Evolutionary conservation across 2,797 vertebrate genomes (phyloP).

Genomic region (Propithecus deckenii): DNA sequence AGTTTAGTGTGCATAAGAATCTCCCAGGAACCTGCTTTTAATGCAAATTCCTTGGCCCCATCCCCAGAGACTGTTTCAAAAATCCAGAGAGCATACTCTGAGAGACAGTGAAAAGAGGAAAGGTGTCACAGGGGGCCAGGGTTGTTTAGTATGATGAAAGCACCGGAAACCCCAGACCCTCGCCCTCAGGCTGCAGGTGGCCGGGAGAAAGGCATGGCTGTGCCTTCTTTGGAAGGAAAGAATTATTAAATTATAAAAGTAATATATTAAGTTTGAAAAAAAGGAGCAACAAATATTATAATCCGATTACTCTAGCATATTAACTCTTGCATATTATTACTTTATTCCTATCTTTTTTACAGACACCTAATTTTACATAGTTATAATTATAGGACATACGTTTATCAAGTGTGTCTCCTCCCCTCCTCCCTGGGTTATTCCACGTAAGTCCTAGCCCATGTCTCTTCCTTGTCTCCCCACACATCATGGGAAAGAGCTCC

Average conservation of each 20-base stretch:
- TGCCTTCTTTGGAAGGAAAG: background rate
- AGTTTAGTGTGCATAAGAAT: background rate
- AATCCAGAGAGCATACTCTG: background rate
- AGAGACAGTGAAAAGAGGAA: background rate
- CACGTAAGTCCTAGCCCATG: background rate
- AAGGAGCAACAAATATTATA: background rate
- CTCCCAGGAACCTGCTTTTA: background rate
- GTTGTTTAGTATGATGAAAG: background rate
- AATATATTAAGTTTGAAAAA: background rate
- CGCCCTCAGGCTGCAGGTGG: accelerated
- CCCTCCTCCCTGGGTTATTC: background rate
- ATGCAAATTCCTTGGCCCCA: background rate
- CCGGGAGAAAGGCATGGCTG: background rate
- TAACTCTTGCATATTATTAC: background rate
- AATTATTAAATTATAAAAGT: background rate
- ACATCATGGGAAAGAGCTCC: background rate
- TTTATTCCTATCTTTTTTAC: background rate
- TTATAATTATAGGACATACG: background rate
- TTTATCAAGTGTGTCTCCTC: background rate
- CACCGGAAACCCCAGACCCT: too few species aligned
- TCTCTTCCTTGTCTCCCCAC: background rate
- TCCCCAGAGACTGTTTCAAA: background rate
- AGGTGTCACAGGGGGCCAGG: too few species aligned
- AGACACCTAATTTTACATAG: background rate
- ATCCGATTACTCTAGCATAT: background rate